Evolutionary conservation across 2,888 invertebrate species (phyloP).

Genomic region (Aleiodes testaceus): DNA sequence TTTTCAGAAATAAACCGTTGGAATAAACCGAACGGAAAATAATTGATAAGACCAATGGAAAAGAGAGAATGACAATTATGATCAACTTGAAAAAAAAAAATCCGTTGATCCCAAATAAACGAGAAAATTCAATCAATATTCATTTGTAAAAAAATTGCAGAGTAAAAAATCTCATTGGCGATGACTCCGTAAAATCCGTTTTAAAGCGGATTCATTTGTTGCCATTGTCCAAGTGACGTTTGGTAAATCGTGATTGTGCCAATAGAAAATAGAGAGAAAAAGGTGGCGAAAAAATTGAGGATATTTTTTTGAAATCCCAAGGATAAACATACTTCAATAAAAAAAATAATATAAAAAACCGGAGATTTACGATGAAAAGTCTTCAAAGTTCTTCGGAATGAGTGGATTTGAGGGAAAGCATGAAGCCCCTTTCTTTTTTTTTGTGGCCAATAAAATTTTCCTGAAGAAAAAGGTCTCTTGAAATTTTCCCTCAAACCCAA

Average conservation of each 20-base stretch:
- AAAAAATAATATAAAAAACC: neutral
- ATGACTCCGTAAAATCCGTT: slow-evolving; percentile 32
- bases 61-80: too few species aligned
- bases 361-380: too few species aligned
- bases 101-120: neutral
- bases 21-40: too few species aligned
- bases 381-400: too few species aligned
- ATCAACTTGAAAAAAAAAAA: neutral
- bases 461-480: too few species aligned
- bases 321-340: neutral
- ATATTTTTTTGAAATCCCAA: neutral
- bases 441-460: too few species aligned
- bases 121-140: slow-evolving; percentile 4
- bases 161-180: slow-evolving; percentile 36
- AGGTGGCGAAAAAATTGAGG: neutral
- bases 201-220: slow-evolving; percentile 38
- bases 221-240: slow-evolving; percentile 37
- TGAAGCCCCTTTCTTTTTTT: too few species aligned
- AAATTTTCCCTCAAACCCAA: too few species aligned
- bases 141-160: slow-evolving; percentile 6
- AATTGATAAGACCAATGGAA: too few species aligned
- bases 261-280: neutral
- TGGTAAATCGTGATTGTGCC: slow-evolving; percentile 23
- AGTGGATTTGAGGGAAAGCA: neutral
- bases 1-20: too few species aligned